Base-by-base conservation (phyloP, 2,797 vertebrate genomes). In the Scyliorhinus canicula region DNA sequence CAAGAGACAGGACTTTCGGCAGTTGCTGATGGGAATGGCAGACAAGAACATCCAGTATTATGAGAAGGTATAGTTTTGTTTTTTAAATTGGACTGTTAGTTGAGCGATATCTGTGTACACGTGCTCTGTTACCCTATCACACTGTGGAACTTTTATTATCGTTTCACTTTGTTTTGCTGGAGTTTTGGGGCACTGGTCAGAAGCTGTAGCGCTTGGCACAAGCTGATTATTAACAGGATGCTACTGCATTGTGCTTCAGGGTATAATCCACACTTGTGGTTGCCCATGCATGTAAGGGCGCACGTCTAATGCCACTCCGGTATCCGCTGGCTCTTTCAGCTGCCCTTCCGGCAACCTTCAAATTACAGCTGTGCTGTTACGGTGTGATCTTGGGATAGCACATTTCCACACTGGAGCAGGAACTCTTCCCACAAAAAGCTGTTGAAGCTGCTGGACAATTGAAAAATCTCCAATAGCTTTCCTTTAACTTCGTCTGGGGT, bases 41-140 rank as follows among this genome's bases (percentile, higher is more conserved):
- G 98, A 99, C 97, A 99, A 98, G 97, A 99, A 99, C 96, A 98
- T 99, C 96, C 98, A 97, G 95, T 98, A 98, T 97, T 99, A 99
- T 0, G 99, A 99, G 96, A 99, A 99, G 99, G 99, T 99, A 95
- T 60, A 47, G 44, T 47, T 82, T 47, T 47, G 21, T 9, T 82
- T 47, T 82, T n/a, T n/a, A n/a, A n/a, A 82, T 21, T 47, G 44
- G 5, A 44, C 1, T 47, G 21, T 26, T 47, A 47, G 44, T 82
- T 47, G 44, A 82, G 35, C 28, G 6, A 19, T 67, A 1, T 69
- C 6, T 6, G 6, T 28, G 67, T 71, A 71, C 26, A 12, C 0
- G 5, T 44, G 40, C 6, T 40, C 40, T 44, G n/a, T 40, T 44
- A 21, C 40, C 40, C 77, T 40, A 47, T 40, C 5, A 19, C 40